Evolutionary conservation across 1,140 invertebrate genomes (phyloP).

Genomic region (Lepidurus packardi): DNA sequence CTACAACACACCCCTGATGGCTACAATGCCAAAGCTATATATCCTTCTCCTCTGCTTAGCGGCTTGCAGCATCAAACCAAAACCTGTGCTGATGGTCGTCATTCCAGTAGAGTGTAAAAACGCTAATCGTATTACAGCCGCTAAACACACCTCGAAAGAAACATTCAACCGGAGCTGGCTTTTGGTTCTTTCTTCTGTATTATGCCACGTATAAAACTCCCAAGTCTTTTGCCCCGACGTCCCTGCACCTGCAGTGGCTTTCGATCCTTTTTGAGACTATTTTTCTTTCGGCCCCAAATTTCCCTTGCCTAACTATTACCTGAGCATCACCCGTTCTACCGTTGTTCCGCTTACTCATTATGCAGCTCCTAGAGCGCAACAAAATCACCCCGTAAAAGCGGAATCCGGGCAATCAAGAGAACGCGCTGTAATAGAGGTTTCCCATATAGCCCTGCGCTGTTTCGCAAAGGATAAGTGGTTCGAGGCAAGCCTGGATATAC

Average conservation of each 20-base stretch:
- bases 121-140: conserved; percentile 21
- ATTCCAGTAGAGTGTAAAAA: conserved; percentile 19
- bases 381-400: background rate
- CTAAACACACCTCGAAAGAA: conserved; percentile 19
- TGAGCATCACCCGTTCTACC: background rate
- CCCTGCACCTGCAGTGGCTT: background rate
- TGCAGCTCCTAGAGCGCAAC: background rate
- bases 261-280: background rate
- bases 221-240: background rate
- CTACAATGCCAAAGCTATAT: conserved; percentile 5
- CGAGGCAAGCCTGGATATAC: too few relatives aligned
- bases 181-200: background rate
- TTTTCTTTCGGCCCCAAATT: background rate
- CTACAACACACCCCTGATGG: conserved; percentile 17
- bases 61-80: background rate
- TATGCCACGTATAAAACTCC: background rate
- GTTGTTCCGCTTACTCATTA: conserved; percentile 11
- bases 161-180: background rate
- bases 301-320: background rate
- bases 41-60: background rate
- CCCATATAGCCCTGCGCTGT: background rate
- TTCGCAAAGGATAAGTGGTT: too few relatives aligned
- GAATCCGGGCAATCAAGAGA: background rate
- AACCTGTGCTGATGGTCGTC: conserved; percentile 12
- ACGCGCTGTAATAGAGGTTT: background rate